Conservation (phyloP, 2,797 vertebrate genomes). For the Linurgus olivaceus region DNA sequence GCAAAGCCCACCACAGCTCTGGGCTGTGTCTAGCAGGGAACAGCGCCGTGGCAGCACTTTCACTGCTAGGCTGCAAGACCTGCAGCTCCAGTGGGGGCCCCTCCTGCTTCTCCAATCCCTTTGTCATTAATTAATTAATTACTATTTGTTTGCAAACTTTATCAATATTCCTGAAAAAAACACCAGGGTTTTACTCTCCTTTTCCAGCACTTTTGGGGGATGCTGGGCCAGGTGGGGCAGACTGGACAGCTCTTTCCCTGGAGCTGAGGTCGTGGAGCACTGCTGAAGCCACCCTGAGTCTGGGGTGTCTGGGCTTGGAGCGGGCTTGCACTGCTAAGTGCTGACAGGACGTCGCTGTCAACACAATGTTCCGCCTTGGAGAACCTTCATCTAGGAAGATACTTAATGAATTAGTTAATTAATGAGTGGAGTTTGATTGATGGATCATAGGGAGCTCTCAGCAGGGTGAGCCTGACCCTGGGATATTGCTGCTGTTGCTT, state of each 20-base stretch:
- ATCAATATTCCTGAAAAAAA: neutral
- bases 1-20: rapidly evolving
- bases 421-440: conserved; percentile 73
- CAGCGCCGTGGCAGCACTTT: rapidly evolving
- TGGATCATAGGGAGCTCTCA: conserved; percentile 64
- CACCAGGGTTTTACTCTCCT: rapidly evolving
- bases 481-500: conserved; percentile 48
- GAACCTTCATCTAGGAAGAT: conserved; percentile 72
- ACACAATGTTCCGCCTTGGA: conserved; percentile 67
- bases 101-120: neutral
- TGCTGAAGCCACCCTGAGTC: neutral
- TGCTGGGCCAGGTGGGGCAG: too few species aligned
- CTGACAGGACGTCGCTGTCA: conserved; percentile 69
- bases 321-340: neutral
- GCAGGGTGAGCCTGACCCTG: conserved; percentile 74
- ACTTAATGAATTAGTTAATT: conserved; percentile 78
- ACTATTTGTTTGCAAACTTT: neutral
- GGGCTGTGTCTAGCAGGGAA: neutral
- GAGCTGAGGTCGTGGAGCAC: neutral
- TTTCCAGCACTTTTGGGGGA: rapidly evolving
- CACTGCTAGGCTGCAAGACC: neutral
- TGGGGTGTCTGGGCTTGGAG: neutral
- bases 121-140: neutral
- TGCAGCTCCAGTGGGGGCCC: rapidly evolving
- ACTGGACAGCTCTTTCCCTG: rapidly evolving